Evolutionary conservation across 2,797 vertebrate genomes (phyloP).

Genomic region (Pangasius sanitwongsei): DNA sequence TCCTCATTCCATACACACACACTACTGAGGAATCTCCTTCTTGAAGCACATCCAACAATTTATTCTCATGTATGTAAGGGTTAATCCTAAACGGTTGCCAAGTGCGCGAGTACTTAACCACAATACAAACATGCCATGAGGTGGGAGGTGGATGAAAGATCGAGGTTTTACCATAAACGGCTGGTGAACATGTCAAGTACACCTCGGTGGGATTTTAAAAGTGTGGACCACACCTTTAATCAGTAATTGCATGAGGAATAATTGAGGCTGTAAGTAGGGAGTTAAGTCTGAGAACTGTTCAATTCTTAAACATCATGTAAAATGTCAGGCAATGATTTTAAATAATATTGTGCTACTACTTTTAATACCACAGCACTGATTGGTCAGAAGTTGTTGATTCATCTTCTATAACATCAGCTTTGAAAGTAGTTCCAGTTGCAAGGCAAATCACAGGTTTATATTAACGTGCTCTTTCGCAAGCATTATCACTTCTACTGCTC

Average conservation of each 20-base stretch:
- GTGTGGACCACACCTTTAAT: slow-evolving; percentile 20
- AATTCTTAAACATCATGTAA: background rate
- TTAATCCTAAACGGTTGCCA: background rate
- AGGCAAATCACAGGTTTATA: no score
- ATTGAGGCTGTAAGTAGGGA: background rate
- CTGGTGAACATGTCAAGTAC: slow-evolving; percentile 3
- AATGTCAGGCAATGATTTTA: background rate
- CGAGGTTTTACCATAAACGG: background rate
- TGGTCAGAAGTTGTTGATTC: background rate
- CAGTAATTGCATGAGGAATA: slow-evolving; percentile 9
- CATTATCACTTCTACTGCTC: no score
- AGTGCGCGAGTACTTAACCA: background rate
- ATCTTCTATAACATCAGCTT: background rate
- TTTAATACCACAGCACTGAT: background rate
- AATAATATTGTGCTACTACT: background rate
- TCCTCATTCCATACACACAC: background rate
- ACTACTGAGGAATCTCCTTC: background rate
- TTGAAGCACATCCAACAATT: background rate
- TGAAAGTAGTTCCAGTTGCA: background rate
- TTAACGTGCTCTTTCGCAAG: background rate
- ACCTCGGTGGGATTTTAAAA: background rate
- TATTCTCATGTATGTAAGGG: background rate
- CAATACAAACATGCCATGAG: slow-evolving; percentile 6
- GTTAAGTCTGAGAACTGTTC: background rate
- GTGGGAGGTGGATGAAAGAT: background rate